Evolutionary conservation across 2,888 invertebrate genomes (phyloP), one percentile per base, ranked within the genome.

Genomic region (Candidula unifasciata): DNA sequence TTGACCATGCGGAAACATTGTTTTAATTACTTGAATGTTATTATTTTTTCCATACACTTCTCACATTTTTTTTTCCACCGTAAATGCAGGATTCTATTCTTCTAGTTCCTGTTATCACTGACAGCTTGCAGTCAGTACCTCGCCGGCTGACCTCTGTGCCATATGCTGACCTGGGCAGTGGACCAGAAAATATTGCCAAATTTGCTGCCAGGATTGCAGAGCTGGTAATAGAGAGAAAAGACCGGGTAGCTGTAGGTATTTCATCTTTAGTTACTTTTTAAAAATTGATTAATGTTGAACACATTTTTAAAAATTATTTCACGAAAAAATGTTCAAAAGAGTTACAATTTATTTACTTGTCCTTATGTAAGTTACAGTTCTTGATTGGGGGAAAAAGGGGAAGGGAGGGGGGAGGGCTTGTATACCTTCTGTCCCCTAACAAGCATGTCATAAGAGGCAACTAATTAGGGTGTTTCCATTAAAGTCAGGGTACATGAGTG

Each of bases 91-190:
- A 82, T n/a, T 82, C 74, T 3, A 27, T 82, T 24, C 44, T 64
- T 8, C 74, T 74, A 5, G n/a, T 82, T 37, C 82, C 82, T 37
- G 44, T 82, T 16, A 60, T 35, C 82, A 82, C 74, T 10, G 74
- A 37, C n/a, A 37, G 3, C 24, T 21, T 82, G 24, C 44, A 82
- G 60, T 64, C 35, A 30, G n/a, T 82, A 16, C 82, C 82, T n/a
- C 33, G 66, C 18, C 21, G 74, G 13, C n/a, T 82, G 30, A 82
- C 30, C 24, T 64, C 60, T 33, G 33, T 82, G 1, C 74, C 82
- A 16, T 82, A 74, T 44, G 66, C 64, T 27, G 74, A 74, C 37
- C 24, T 82, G 0, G 33, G 74, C n/a, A 5, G 60, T 6, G 64
- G 0, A 8, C n/a, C 33, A 21, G 82, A 37, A 8, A 66, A 35